phyloP scores from a whole-genome alignment of 2,888 invertebrate species.

The Strigamia maritima region DNA sequence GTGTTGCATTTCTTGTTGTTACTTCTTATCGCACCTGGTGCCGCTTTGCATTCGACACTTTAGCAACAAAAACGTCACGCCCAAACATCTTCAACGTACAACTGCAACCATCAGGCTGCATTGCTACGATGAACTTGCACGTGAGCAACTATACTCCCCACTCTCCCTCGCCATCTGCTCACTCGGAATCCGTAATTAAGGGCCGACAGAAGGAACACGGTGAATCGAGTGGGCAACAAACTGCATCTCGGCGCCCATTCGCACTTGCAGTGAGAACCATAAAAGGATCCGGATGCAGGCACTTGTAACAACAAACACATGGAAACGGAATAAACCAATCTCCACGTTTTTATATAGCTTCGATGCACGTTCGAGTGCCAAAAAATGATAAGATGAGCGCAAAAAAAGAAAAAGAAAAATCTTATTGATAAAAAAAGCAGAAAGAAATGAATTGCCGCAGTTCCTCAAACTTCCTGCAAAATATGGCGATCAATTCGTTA shows the following conservation, averaged over 20 bases:
- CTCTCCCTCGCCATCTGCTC: constrained; percentile 21
- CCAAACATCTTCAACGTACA: constrained; percentile 17
- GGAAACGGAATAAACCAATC: constrained; percentile 27
- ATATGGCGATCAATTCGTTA: constrained; percentile 2
- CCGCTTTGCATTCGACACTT: constrained; percentile 26
- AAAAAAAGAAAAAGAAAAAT: not conserved
- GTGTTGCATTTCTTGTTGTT: constrained; percentile 17
- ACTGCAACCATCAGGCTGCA: constrained; percentile 13
- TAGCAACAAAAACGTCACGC: constrained; percentile 17
- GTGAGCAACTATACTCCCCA: not conserved
- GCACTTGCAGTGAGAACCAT: constrained; percentile 21
- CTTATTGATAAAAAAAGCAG: not conserved
- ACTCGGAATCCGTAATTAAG: constrained; percentile 27
- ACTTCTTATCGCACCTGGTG: constrained; percentile 29
- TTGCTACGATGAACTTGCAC: constrained; percentile 20
- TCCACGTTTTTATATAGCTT: constrained; percentile 18
- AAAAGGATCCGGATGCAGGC: constrained; percentile 29
- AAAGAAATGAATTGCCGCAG: not conserved
- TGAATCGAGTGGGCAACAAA: constrained; percentile 29
- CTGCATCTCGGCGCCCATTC: constrained; percentile 27
- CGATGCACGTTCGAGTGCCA: not conserved
- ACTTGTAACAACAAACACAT: constrained; percentile 29
- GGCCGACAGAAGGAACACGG: constrained; percentile 29
- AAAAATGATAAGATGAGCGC: constrained; percentile 12
- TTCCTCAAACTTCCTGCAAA: not conserved